These are phyloP conservation scores for Falco rusticolus DNA, from an alignment of 2,797 vertebrate genomes.

Conservation along the genomic window DNA sequence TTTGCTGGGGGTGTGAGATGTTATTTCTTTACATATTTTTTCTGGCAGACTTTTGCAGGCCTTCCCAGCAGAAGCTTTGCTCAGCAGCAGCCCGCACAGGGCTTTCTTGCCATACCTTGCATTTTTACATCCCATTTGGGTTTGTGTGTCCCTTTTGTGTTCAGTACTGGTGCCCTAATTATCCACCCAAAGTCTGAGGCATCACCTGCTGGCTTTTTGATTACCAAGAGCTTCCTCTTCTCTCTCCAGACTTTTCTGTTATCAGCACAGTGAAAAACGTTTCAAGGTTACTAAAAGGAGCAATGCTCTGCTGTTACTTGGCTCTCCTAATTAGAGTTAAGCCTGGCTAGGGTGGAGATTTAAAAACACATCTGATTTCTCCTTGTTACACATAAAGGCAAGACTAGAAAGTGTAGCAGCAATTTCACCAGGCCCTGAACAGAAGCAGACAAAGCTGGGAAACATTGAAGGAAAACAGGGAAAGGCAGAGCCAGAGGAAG, in stretches of 20 bases:
- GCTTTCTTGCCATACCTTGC: not conserved
- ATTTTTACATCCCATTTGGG: not conserved
- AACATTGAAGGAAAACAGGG: not conserved
- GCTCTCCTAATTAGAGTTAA: not conserved
- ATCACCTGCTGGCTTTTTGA: slow-evolving; percentile 38
- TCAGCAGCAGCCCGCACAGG: not conserved
- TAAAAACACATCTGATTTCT: not conserved
- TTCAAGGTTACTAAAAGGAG: slow-evolving; percentile 29
- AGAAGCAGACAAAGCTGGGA: not conserved
- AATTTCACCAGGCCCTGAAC: not conserved
- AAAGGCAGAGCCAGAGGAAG: not conserved
- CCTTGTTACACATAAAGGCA: not conserved
- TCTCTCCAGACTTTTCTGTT: not conserved
- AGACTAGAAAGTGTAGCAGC: not conserved
- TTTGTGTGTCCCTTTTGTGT: not conserved
- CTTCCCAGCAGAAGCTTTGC: not conserved
- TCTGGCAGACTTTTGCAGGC: not conserved
- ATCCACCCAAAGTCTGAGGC: not conserved
- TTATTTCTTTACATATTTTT: not conserved
- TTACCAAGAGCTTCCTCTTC: not conserved
- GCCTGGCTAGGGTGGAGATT: not conserved
- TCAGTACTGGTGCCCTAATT: not conserved
- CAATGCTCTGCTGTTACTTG: not conserved
- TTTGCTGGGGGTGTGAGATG: not conserved
- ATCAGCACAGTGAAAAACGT: not conserved